A percentile compares a stretch with the other conserved stretches of the same genome.
phyloP scores from a whole-genome alignment of 1,140 invertebrate genomes.

The Euborellia annulipes region DNA sequence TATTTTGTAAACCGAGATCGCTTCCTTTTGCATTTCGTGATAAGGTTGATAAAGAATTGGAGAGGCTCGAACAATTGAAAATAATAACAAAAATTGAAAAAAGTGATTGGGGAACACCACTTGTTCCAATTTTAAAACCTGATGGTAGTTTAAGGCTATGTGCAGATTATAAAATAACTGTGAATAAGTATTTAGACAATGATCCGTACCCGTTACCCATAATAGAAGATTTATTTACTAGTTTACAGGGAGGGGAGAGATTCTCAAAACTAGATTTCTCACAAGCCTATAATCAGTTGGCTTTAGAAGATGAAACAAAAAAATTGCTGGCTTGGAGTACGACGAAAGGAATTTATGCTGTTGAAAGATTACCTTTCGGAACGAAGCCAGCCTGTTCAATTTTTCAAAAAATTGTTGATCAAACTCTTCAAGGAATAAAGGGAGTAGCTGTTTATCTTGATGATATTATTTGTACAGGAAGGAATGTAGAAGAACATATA shows the following conservation, averaged over 20 bases:
- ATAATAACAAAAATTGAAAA: constrained; percentile 17
- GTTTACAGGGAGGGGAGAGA: constrained; percentile 10
- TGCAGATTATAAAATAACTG: constrained; percentile 26
- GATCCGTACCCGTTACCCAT: constrained; percentile 14
- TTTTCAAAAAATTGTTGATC: constrained; percentile 25
- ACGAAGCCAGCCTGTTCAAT: constrained; percentile 19
- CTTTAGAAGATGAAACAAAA: neutral
- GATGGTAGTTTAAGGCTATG: constrained; percentile 27
- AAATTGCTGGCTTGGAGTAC: constrained; percentile 16
- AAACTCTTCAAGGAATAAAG: constrained; percentile 16
- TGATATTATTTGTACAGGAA: constrained; percentile 17
- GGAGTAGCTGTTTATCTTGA: constrained; percentile 16
- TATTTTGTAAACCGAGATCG: constrained; percentile 23
- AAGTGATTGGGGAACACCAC: constrained; percentile 27
- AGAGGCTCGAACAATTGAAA: constrained; percentile 21
- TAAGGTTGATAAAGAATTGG: constrained; percentile 25
- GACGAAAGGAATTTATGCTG: constrained; percentile 22
- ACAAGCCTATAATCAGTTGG: constrained; percentile 4
- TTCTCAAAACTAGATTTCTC: constrained; percentile 15
- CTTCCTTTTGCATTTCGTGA: constrained; percentile 26
- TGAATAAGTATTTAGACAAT: constrained; percentile 14
- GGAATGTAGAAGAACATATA: constrained; percentile 13
- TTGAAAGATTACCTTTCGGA: constrained; percentile 24
- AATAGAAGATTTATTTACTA: constrained; percentile 15
- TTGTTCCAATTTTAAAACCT: constrained; percentile 31